Conservation (phyloP, 2,113 vertebrate genomes). For the Odontesthes bonariensis region DNA sequence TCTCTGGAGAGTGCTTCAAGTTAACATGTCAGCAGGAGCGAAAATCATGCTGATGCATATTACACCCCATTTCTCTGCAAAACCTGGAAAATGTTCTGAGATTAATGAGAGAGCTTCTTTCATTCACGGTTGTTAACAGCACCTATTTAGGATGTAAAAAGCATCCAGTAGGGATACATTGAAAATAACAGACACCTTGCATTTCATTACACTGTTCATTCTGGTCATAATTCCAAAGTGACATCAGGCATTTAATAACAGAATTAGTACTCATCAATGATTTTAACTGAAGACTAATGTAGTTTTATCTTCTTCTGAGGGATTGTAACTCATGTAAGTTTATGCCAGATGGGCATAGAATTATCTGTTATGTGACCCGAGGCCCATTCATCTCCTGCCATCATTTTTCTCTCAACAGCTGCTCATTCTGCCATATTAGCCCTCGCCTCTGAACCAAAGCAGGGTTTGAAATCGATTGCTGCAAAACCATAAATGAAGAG, state of each 20-base stretch:
- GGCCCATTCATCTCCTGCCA: slow-evolving; percentile 53
- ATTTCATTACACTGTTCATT: slow-evolving; percentile 21
- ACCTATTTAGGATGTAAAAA: slow-evolving; percentile 32
- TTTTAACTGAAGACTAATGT: slow-evolving; percentile 36
- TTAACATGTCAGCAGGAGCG: slow-evolving; percentile 44
- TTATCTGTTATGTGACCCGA: slow-evolving; percentile 44
- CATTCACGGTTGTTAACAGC: slow-evolving; percentile 24
- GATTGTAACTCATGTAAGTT: slow-evolving; percentile 39
- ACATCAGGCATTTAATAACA: slow-evolving; percentile 48
- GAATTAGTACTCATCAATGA: slow-evolving; percentile 44
- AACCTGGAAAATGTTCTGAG: slow-evolving; percentile 9
- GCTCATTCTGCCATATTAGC: slow-evolving; percentile 31
- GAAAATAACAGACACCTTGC: slow-evolving; percentile 17
- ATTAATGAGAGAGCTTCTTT: neutral
- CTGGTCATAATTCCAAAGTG: slow-evolving; percentile 44
- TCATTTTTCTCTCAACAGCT: slow-evolving; percentile 38
- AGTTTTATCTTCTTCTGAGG: slow-evolving; percentile 50
- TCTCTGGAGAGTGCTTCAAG: slow-evolving; percentile 56
- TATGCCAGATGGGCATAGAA: slow-evolving; percentile 64
- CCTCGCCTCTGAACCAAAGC: slow-evolving; percentile 13
- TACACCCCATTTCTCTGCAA: neutral
- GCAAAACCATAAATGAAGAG: slow-evolving; percentile 6
- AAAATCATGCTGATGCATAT: slow-evolving; percentile 15
- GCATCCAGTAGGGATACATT: neutral
- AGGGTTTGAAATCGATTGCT: neutral